Conservation (phyloP, 1,140 invertebrate genomes). For the Parapsyche elsis region DNA sequence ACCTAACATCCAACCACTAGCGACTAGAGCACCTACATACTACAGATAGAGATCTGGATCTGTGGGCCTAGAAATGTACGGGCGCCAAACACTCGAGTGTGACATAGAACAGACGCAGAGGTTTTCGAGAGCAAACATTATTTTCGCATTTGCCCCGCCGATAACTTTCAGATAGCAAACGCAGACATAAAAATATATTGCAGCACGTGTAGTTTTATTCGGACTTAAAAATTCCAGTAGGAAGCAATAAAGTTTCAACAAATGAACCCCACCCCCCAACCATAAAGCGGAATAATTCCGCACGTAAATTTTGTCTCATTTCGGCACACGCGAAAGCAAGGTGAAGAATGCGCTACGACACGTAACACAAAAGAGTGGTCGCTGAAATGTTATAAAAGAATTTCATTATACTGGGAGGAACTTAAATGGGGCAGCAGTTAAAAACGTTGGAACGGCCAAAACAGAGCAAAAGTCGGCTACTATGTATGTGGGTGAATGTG, state of each 20-base stretch:
- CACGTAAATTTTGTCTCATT: neutral
- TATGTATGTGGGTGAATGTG: constrained; percentile 38
- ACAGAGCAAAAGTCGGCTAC: neutral
- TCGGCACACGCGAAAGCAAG: neutral
- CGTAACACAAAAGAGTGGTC: neutral
- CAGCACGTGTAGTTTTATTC: too few species aligned
- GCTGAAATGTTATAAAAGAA: constrained; percentile 21
- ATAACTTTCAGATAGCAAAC: neutral
- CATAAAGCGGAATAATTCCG: neutral
- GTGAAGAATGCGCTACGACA: constrained; percentile 2
- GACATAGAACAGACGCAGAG: neutral
- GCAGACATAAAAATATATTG: neutral
- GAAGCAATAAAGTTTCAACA: neutral
- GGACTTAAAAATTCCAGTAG: too few species aligned
- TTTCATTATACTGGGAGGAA: constrained; percentile 26
- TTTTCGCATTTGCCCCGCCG: neutral
- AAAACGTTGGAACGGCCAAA: neutral
- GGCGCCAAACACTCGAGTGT: neutral
- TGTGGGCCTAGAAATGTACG: neutral
- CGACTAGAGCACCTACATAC: neutral
- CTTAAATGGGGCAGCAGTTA: neutral
- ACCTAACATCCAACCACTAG: neutral
- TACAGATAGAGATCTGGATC: neutral
- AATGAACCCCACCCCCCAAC: neutral
- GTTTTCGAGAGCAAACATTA: neutral